Percentiles rank a stretch among this genome's conserved stretches.
phyloP scores from a whole-genome alignment of 2,888 invertebrate genomes.

The Minunthozetes semirufus region DNA sequence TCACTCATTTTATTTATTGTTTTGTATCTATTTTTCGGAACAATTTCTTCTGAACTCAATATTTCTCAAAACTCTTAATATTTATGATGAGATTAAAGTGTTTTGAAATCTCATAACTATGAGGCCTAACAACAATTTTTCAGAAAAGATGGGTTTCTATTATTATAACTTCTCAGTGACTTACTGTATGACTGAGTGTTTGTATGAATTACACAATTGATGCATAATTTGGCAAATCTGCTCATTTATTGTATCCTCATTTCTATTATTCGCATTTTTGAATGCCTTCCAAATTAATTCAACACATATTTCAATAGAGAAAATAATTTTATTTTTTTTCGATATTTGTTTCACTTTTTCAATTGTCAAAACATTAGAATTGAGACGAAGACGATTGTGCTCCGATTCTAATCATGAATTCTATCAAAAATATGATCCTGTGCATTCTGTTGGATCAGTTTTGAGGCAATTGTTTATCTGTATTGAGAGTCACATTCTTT shows the following conservation, averaged over 20 bases:
- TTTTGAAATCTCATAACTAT: not conserved
- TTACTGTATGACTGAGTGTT: not conserved
- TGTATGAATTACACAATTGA: constrained; percentile 23
- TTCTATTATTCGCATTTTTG: constrained; percentile 18
- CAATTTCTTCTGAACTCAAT: too few relatives aligned
- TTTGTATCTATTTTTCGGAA: too few relatives aligned
- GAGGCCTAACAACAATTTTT: not conserved
- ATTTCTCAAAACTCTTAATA: too few relatives aligned
- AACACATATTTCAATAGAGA: not conserved
- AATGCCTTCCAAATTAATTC: not conserved
- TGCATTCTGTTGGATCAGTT: too few relatives aligned
- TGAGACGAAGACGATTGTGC: too few relatives aligned
- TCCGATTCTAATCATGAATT: too few relatives aligned
- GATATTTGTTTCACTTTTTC: not conserved
- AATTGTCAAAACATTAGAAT: too few relatives aligned
- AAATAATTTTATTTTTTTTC: not conserved
- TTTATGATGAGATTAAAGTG: not conserved
- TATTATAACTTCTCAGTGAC: not conserved
- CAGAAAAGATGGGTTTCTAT: not conserved
- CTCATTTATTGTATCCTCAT: constrained; percentile 9
- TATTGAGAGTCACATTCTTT: not conserved
- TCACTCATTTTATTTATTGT: too few relatives aligned
- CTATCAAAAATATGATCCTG: too few relatives aligned
- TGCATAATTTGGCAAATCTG: not conserved
- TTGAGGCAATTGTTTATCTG: not conserved